Percentiles rank a stretch among this genome's conserved stretches.
phyloP scores from a whole-genome alignment of 2,888 invertebrate genomes.

The Melieria omissa region DNA sequence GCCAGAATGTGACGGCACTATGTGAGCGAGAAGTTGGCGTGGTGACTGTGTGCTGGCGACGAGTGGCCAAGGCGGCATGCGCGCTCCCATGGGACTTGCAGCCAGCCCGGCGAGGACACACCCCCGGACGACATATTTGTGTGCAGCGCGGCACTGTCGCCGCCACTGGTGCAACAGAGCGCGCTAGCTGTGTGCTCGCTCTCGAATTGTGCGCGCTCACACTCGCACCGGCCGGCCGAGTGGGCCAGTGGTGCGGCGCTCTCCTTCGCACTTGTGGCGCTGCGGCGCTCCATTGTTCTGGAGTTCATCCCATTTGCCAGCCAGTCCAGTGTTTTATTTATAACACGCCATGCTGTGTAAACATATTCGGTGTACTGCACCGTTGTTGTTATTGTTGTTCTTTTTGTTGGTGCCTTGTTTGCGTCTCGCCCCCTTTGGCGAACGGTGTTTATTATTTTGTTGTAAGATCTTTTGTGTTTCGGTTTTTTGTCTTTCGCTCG shows the following conservation, averaged over 20 bases:
- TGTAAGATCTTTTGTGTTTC: constrained; percentile 3
- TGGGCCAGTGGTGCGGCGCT: background rate
- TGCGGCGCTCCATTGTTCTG: background rate
- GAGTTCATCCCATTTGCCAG: constrained; percentile 29
- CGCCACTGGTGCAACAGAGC: background rate
- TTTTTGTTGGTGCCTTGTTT: constrained; percentile 1
- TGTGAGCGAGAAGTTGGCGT: no score
- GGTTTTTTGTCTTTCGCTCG: background rate
- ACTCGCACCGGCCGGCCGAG: background rate
- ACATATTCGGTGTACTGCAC: constrained; percentile 3
- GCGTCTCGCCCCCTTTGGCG: background rate
- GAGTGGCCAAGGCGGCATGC: no score
- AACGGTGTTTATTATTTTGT: constrained; percentile 14
- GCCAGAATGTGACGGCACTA: no score
- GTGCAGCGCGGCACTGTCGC: background rate
- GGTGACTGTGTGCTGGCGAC: no score
- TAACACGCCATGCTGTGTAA: constrained; percentile 37
- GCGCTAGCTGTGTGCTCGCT: background rate
- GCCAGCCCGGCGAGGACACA: constrained; percentile 21
- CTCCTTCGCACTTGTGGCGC: background rate
- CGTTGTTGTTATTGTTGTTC: constrained; percentile 9
- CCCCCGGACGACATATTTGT: constrained; percentile 21
- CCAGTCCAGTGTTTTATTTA: constrained; percentile 20
- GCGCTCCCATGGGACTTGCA: constrained; percentile 47
- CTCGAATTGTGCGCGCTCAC: background rate